A percentile compares a stretch with the other conserved stretches of the same genome.
These are phyloP conservation scores for Tenthredo scrophulariae DNA, from an alignment of 2,888 invertebrate genomes.

Conservation along the genomic window DNA sequence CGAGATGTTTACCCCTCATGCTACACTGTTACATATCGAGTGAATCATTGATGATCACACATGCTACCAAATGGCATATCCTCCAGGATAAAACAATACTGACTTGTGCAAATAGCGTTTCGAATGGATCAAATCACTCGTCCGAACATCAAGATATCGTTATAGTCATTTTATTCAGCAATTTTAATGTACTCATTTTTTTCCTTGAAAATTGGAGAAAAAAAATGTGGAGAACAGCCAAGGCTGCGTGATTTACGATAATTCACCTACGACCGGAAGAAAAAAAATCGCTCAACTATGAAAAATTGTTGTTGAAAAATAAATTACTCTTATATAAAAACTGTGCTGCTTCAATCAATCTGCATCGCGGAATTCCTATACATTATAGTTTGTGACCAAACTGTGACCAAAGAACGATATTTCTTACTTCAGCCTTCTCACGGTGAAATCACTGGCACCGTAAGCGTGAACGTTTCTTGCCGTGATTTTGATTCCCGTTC, in stretches of 20 bases:
- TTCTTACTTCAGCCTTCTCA: slow-evolving; percentile 81
- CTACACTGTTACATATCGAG: slow-evolving; percentile 5
- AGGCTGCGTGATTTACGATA: neutral
- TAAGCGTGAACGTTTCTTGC: slow-evolving; percentile 82
- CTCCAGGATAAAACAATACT: neutral
- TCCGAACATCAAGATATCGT: neutral
- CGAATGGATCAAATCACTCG: neutral
- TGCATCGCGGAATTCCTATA: neutral
- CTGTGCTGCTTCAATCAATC: neutral
- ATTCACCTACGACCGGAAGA: neutral
- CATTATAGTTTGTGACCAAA: neutral
- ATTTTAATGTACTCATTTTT: neutral
- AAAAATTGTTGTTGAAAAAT: neutral
- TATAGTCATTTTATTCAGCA: neutral
- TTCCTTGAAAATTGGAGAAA: neutral
- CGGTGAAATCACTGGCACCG: slow-evolving; percentile 84
- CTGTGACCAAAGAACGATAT: neutral
- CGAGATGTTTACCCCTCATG: slow-evolving; percentile 54
- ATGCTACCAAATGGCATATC: neutral
- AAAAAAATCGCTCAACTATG: neutral
- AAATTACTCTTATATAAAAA: neutral
- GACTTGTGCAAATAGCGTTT: neutral
- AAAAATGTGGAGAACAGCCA: neutral
- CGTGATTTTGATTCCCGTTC: slow-evolving; percentile 81
- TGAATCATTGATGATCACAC: slow-evolving; percentile 19